These are phyloP conservation scores for Oncorhynchus nerka DNA, from an alignment of 2,113 vertebrate species.

Conservation along the genomic window DNA sequence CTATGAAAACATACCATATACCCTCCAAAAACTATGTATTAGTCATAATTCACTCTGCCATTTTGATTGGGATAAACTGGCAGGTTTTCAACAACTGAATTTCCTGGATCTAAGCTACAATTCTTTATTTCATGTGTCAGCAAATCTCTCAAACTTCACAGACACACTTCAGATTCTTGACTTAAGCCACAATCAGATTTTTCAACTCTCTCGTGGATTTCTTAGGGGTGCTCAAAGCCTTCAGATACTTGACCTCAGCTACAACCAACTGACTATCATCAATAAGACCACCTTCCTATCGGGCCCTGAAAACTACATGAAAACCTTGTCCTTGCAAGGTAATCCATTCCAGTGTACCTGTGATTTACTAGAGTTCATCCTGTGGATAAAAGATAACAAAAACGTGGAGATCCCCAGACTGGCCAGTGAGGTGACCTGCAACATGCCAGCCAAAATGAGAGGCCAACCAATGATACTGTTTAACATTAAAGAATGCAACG, in stretches of 20 bases:
- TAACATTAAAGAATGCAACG: slow-evolving; percentile 62
- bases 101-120: slow-evolving; percentile 74
- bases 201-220: slow-evolving; percentile 58
- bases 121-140: slow-evolving; percentile 49
- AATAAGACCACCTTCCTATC: slow-evolving; percentile 64
- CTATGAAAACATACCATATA: slow-evolving; percentile 57
- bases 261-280: slow-evolving; percentile 68
- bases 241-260: slow-evolving; percentile 62
- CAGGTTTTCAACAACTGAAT: slow-evolving; percentile 47
- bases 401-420: slow-evolving; percentile 34
- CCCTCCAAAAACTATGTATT: slow-evolving; percentile 58
- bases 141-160: slow-evolving; percentile 43
- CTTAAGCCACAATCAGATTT: slow-evolving; percentile 70
- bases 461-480: slow-evolving; percentile 49
- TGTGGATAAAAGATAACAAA: slow-evolving; percentile 65
- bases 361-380: slow-evolving; percentile 67
- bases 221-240: slow-evolving; percentile 57
- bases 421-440: slow-evolving; percentile 61
- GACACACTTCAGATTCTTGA: slow-evolving; percentile 69
- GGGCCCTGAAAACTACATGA: slow-evolving; percentile 38
- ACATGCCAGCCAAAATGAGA: slow-evolving; percentile 46
- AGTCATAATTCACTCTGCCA: slow-evolving; percentile 53
- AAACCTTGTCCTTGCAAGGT: slow-evolving; percentile 52
- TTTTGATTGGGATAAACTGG: slow-evolving; percentile 67
- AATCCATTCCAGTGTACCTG: slow-evolving; percentile 81